Percentiles rank a stretch among this genome's conserved stretches.
Conservation (phyloP, 37 sponge, comb jelly and placozoan species). For the Hexactinellida sp. region DNA sequence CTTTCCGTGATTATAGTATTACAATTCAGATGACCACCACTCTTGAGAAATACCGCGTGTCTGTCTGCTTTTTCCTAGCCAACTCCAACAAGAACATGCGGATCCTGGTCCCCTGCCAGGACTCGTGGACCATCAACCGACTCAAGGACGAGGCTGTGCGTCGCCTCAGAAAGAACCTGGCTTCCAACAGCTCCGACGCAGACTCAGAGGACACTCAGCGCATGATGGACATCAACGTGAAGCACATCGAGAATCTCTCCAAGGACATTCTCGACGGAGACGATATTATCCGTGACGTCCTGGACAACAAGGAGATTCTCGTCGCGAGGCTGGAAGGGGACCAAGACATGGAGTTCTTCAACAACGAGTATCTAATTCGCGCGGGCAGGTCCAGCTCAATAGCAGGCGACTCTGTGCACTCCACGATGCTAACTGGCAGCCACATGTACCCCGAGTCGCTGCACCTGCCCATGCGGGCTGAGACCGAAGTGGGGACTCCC, state of each 20-base stretch:
- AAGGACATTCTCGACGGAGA: background rate
- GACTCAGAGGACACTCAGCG: background rate
- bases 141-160: background rate
- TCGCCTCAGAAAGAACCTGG: background rate
- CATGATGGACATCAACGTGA: background rate
- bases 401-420: background rate
- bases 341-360: background rate
- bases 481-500: background rate
- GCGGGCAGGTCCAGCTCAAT: background rate
- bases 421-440: background rate
- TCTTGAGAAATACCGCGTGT: background rate
- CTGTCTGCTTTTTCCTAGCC: background rate
- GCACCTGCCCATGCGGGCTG: background rate
- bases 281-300: background rate
- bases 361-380: background rate
- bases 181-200: background rate
- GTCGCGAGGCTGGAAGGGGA: constrained; percentile 6
- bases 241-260: background rate
- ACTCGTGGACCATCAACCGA: background rate
- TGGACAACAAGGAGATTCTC: constrained; percentile 1
- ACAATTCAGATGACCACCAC: too few species aligned
- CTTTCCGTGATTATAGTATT: too few species aligned
- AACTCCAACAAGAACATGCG: background rate
- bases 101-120: constrained; percentile 3
- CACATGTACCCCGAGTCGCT: background rate